Evolutionary conservation across 2,113 vertebrate species (phyloP), one percentile per base, ranked within the genome.

Genomic region (Cheilinus undulatus): DNA sequence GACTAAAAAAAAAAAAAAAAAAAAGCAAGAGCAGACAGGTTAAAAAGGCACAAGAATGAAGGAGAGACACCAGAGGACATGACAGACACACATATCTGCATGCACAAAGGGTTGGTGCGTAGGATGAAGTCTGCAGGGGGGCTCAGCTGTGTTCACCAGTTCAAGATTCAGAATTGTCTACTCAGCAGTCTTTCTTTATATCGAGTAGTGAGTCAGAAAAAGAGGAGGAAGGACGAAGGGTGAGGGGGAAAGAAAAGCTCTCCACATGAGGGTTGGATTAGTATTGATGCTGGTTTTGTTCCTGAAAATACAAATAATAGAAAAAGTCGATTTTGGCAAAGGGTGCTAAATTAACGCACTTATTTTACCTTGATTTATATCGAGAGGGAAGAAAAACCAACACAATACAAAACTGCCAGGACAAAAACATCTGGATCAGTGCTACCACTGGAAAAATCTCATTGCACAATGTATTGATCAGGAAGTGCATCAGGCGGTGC

Each of bases 131-230:
- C 80, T 73, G 23, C 61, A 48, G 83, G 86, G 82, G 67, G 84
- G 78, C 32, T 84, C 65, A 24, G 80, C 65, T 69, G 69, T 56
- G 23, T 66, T 73, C 67, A 69, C 62, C 20, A 34, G 64, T 74
- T 83, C 54, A 61, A 60, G 58, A 68, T 61, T 56, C 40, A 50
- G 40, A 30, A 69, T 36, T 43, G 87, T 86, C 82, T 69, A 80
- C 32, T 90, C 80, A 87, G 84, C 87, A 86, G 27, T 80, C 58
- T 74, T 66, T 68, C 49, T 23, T 57, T 70, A 50, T 9, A 53
- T 1, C 7, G 10, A 36, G 6, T 12, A 58, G 65, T 45, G 79
- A 76, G 68, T 79, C 76, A 79, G 52, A 57, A 53, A 54, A 12
- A 2, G 12, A 65, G 19, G 5, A 28, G 22, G 53, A 51, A 52